A percentile compares a stretch with the other conserved stretches of the same genome.
These are phyloP conservation scores for Synergus gifuensis DNA, from an alignment of 2,888 invertebrate species.

Conservation along the genomic window DNA sequence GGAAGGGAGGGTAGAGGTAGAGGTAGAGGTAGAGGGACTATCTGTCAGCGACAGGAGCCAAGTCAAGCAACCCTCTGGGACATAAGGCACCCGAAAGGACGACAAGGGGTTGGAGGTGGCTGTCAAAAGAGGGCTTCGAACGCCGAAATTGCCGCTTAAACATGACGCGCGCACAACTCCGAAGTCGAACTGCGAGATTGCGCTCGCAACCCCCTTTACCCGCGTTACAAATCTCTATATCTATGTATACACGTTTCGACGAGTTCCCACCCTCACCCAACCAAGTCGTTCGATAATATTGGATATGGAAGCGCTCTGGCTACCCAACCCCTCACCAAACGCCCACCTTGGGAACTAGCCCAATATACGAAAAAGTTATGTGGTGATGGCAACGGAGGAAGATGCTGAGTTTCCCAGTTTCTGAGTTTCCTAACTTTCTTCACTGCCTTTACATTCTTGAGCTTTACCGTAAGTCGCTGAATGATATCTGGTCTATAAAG, in stretches of 20 bases:
- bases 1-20: neutral
- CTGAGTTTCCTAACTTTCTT: neutral
- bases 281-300: slow-evolving; percentile 7
- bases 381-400: slow-evolving; percentile 7
- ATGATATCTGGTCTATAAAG: neutral
- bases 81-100: slow-evolving; percentile 4
- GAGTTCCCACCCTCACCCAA: neutral
- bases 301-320: neutral
- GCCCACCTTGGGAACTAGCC: neutral
- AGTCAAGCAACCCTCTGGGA: slow-evolving; percentile 7
- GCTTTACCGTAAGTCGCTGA: neutral
- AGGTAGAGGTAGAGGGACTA: neutral
- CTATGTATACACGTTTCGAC: slow-evolving; percentile 3
- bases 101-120: slow-evolving; percentile 3
- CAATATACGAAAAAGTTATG: slow-evolving; percentile 2
- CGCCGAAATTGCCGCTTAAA: slow-evolving; percentile 67
- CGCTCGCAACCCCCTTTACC: slow-evolving; percentile 27
- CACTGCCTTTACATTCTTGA: neutral
- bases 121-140: slow-evolving; percentile 42
- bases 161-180: slow-evolving; percentile 64
- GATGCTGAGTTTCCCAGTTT: neutral
- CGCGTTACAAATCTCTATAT: neutral
- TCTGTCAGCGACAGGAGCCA: slow-evolving; percentile 2
- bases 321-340: neutral
- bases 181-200: slow-evolving; percentile 68